These are phyloP conservation scores for Propsilocerus akamusi DNA, from an alignment of 1,140 invertebrate species.

Conservation along the genomic window DNA sequence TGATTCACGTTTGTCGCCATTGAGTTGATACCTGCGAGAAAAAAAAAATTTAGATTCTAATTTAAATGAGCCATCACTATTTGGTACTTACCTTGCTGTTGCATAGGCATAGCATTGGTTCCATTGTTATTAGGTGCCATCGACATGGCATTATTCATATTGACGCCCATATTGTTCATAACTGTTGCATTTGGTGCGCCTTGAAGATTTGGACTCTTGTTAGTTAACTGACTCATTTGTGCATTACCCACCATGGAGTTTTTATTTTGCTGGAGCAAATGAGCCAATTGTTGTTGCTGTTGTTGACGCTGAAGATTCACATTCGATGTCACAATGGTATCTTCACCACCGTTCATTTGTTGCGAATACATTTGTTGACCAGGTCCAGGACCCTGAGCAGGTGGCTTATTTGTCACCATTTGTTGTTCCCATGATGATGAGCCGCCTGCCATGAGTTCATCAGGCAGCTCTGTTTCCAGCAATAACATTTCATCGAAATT, in stretches of 20 bases:
- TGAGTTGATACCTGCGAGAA: neutral
- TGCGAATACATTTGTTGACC: constrained; percentile 30
- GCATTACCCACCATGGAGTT: neutral
- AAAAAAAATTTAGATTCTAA: constrained; percentile 4
- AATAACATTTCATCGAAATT: constrained; percentile 60
- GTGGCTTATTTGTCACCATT: constrained; percentile 41
- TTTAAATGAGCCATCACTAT: constrained; percentile 2
- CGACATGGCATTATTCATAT: neutral
- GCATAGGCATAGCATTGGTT: constrained; percentile 11
- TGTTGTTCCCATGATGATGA: constrained; percentile 44
- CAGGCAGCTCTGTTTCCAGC: constrained; percentile 80
- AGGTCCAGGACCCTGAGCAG: constrained; percentile 54
- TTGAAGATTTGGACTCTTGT: constrained; percentile 62
- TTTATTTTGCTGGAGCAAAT: constrained; percentile 18
- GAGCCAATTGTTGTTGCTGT: constrained; percentile 24
- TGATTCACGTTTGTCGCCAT: constrained; percentile 21
- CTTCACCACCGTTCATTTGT: constrained; percentile 48
- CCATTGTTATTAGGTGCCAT: constrained; percentile 10
- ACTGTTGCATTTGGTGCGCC: constrained; percentile 21
- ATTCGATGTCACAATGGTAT: constrained; percentile 23
- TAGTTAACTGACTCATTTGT: constrained; percentile 42
- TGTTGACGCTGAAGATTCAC: constrained; percentile 24
- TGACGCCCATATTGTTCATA: neutral
- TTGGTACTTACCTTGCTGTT: constrained; percentile 8
- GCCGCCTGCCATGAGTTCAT: constrained; percentile 62